Evolutionary conservation across 2,113 vertebrate species (phyloP).

Genomic region (Syngnathus floridae): DNA sequence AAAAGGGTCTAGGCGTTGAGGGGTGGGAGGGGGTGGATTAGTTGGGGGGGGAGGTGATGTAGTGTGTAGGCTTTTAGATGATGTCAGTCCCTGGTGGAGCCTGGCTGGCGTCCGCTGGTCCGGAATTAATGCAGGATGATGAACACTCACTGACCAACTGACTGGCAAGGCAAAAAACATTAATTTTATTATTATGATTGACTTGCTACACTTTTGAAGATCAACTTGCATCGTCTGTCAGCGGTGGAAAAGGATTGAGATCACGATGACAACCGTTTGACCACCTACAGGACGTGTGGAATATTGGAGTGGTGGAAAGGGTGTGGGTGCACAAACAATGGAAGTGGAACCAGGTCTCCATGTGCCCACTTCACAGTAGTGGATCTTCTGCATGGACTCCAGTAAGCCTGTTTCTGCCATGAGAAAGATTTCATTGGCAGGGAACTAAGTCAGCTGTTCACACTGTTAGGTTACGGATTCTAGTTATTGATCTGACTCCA

Average conservation of each 20-base stretch:
- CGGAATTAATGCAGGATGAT: not conserved
- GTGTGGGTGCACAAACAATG: no score
- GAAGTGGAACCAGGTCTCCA: no score
- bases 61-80: constrained; percentile 7
- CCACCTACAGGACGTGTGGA: not conserved
- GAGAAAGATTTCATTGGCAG: no score
- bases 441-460: no score
- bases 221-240: not conserved
- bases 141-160: not conserved
- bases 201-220: not conserved
- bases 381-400: no score
- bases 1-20: not conserved
- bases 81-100: constrained; percentile 2
- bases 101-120: constrained; percentile 1
- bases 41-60: not conserved
- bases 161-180: not conserved
- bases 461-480: no score
- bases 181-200: not conserved
- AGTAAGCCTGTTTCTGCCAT: no score
- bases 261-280: not conserved
- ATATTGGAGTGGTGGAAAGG: no score
- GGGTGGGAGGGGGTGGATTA: not conserved
- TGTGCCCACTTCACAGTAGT: no score
- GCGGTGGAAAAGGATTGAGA: not conserved
- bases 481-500: no score